A percentile compares a stretch with the other conserved stretches of the same genome.
Conservation (phyloP, 2,797 vertebrate genomes). For the Rhinoraja longicauda region DNA sequence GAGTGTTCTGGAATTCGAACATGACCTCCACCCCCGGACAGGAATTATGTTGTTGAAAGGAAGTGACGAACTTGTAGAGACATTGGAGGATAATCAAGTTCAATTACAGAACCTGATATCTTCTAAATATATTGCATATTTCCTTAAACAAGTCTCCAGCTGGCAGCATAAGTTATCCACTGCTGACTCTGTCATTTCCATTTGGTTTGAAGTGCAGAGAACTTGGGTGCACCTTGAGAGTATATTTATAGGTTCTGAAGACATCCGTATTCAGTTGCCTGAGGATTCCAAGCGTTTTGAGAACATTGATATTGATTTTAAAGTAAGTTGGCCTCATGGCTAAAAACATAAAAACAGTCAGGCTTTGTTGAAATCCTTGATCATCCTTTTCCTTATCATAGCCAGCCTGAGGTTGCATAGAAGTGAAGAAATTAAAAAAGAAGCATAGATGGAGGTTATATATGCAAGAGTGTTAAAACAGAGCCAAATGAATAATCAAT, state of each 20-base stretch:
- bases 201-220: conserved; percentile 64
- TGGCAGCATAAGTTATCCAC: conserved; percentile 61
- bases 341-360: background rate
- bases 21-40: conserved; percentile 51
- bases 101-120: conserved; percentile 62
- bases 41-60: conserved; percentile 53
- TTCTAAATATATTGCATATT: conserved; percentile 61
- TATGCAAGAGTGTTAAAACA: background rate
- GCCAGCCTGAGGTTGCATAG: background rate
- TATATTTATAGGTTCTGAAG: conserved; percentile 61
- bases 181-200: conserved; percentile 52
- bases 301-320: conserved; percentile 54
- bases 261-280: conserved; percentile 57
- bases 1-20: conserved; percentile 52
- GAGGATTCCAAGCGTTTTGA: conserved; percentile 55
- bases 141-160: conserved; percentile 54
- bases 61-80: conserved; percentile 56
- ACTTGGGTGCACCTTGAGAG: conserved; percentile 64
- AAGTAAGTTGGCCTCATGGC: conserved; percentile 43
- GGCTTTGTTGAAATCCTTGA: background rate
- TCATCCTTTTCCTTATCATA: background rate
- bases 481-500: background rate
- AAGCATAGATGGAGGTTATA: background rate
- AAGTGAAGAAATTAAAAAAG: background rate
- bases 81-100: conserved; percentile 61